Evolutionary conservation across 2,113 vertebrate species (phyloP).

Genomic region (Megalops atlanticus): DNA sequence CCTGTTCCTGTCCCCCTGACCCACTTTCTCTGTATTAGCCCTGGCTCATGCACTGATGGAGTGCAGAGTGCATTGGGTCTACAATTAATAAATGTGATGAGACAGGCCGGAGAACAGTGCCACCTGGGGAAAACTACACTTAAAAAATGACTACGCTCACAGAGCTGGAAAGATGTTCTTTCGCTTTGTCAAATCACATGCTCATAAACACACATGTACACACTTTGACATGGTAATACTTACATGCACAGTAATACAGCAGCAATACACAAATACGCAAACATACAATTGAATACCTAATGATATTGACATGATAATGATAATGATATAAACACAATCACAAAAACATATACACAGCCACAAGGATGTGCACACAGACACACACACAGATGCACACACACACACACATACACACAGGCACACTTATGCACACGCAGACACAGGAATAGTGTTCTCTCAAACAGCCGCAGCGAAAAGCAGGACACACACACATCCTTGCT

Average conservation of each 20-base stretch:
- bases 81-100: constrained; percentile 7
- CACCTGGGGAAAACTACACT: neutral
- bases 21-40: neutral
- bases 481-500: neutral
- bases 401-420: neutral
- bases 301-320: too few relatives aligned
- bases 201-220: neutral
- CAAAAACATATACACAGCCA: too few relatives aligned
- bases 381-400: neutral
- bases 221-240: too few relatives aligned
- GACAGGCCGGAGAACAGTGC: neutral
- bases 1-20: neutral
- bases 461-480: neutral
- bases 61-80: neutral
- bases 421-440: neutral
- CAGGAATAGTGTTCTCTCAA: neutral
- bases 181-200: neutral
- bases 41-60: neutral
- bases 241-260: too few relatives aligned
- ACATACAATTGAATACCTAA: too few relatives aligned
- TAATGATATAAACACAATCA: too few relatives aligned
- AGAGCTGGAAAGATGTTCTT: neutral
- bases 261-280: too few relatives aligned
- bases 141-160: neutral
- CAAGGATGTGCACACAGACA: neutral